Base-by-base conservation (phyloP, 2,797 vertebrate species). In the Enteromius unitaeniatus region DNA sequence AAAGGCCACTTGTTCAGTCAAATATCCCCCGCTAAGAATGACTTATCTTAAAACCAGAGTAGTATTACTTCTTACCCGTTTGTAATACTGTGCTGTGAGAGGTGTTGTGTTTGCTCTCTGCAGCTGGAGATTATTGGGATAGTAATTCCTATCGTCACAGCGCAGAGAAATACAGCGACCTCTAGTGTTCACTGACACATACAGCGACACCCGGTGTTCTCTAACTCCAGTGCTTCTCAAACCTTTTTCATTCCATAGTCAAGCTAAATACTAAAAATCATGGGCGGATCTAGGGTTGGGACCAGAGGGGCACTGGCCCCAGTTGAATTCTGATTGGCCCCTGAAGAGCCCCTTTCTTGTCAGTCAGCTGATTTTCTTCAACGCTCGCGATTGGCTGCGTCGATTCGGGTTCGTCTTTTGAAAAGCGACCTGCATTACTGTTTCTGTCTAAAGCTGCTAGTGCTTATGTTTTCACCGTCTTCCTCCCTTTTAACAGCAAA, bases 1-100 rank as follows among this genome's bases (percentile, higher is more conserved):
- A 93, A 94, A 93, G 93, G 93, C 92, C 91, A 91, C 91, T 88
- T 91, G 88, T 91, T 92, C 86, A 6, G 40, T n/a, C 1, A 79
- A 65, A 73, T n/a, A 65, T 13, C 14, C 45, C 17, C 21, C 14
- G 1, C 3, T 10, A 68, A 13, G 14, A 17, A 17, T 17, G 17
- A 8, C 37, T 23, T 10, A 60, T 23, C 45, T 47, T 8, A 0
- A 37, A 23, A 21, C 5, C 4, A 9, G 10, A 78, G 58, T 1
- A 23, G 17, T 67, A n/a, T 31, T 67, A 5, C 11, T 19, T 79
- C 45, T 67, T 79, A 67, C 62, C 62, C 3, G 62, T 67, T 51
- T 37, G 11, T 23, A 34, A 53, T 28, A 45, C 17, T 28, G 77
- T 14, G 15, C 58, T 47, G 74, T 55, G 11, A 11, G 13, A 51